Conservation (phyloP, 1,140 invertebrate species). For the Drosophila ironensis region DNA sequence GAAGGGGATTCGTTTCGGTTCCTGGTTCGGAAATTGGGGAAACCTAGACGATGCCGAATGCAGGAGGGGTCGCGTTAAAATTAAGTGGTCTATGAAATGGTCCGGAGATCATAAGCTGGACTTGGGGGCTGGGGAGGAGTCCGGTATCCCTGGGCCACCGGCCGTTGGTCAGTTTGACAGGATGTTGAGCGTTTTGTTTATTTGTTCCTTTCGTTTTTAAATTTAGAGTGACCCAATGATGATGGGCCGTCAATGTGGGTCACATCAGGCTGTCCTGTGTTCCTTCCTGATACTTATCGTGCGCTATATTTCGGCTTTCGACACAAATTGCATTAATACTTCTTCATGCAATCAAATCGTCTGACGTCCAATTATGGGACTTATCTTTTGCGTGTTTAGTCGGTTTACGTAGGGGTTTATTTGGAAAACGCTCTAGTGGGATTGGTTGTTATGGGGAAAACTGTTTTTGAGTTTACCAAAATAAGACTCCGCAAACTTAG, state of each 20-base stretch:
- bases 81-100: conserved; percentile 56
- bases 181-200: conserved; percentile 26
- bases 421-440: no score
- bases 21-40: conserved; percentile 7
- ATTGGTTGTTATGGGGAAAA: not conserved
- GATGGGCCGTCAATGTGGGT: no score
- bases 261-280: conserved; percentile 1
- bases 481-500: no score
- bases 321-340: conserved; percentile 22
- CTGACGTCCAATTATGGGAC: conserved; percentile 26
- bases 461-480: no score
- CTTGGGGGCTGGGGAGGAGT: not conserved
- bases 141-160: not conserved
- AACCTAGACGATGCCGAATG: no score
- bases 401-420: not conserved
- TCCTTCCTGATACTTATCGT: conserved; percentile 9
- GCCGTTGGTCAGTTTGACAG: conserved; percentile 6
- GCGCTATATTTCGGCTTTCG: not conserved
- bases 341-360: conserved; percentile 5
- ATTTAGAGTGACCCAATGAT: conserved; percentile 43
- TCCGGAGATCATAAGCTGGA: conserved; percentile 7
- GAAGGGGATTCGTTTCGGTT: conserved; percentile 22
- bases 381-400: not conserved
- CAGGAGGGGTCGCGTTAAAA: conserved; percentile 59
- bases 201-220: conserved; percentile 35